These are phyloP conservation scores for Uloborus plumipes DNA, from an alignment of 2,888 invertebrate genomes.

Conservation along the genomic window DNA sequence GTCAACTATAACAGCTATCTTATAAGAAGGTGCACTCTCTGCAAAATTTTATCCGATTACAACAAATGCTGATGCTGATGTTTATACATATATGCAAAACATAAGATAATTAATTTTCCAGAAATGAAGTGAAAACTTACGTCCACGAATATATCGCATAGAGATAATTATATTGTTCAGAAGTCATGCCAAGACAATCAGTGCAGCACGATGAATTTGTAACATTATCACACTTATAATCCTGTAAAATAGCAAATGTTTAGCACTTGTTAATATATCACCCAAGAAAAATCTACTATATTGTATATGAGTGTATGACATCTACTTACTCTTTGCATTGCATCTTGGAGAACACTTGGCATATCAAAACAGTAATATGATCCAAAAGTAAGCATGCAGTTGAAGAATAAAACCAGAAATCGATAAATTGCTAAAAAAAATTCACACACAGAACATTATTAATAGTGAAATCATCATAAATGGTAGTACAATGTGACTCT, in stretches of 20 bases:
- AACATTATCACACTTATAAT: slow-evolving; percentile 44
- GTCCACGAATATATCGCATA: slow-evolving; percentile 73
- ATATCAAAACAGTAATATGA: slow-evolving; percentile 73
- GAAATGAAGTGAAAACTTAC: slow-evolving; percentile 68
- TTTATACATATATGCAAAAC: neutral
- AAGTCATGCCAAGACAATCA: slow-evolving; percentile 71
- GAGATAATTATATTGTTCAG: slow-evolving; percentile 71
- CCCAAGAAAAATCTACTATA: too few species aligned
- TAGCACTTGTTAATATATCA: too few species aligned
- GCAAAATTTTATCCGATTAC: too few species aligned
- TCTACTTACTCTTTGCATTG: slow-evolving; percentile 70
- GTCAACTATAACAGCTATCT: too few species aligned
- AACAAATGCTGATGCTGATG: too few species aligned
- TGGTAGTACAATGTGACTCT: too few species aligned
- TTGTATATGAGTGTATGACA: too few species aligned
- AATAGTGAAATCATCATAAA: too few species aligned
- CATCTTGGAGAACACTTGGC: slow-evolving; percentile 72
- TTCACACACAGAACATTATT: neutral
- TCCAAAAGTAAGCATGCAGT: slow-evolving; percentile 72
- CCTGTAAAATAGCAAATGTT: slow-evolving; percentile 19
- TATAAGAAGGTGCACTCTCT: too few species aligned
- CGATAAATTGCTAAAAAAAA: slow-evolving; percentile 69
- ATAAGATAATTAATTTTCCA: neutral
- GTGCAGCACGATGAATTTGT: slow-evolving; percentile 42
- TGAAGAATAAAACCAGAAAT: slow-evolving; percentile 71